Evolutionary conservation across 2,888 invertebrate genomes (phyloP).

Genomic region (Epirrhoe tristata): DNA sequence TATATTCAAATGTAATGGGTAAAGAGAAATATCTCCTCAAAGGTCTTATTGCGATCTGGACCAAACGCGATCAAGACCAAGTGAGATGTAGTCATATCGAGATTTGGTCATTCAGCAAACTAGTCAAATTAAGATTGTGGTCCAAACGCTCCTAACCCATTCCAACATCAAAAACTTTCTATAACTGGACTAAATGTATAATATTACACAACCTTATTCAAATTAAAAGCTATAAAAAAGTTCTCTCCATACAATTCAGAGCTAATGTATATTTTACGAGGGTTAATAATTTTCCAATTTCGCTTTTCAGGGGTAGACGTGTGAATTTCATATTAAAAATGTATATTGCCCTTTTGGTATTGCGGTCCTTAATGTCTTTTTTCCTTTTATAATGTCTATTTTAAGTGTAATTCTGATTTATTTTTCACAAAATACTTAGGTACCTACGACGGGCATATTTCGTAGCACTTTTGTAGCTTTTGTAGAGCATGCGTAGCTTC

Average conservation of each 20-base stretch:
- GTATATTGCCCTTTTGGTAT: conserved; percentile 19
- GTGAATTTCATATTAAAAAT: conserved; percentile 32
- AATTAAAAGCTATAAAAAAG: conserved; percentile 29
- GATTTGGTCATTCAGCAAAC: no score
- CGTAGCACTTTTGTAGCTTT: conserved; percentile 3
- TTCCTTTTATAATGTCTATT: neutral
- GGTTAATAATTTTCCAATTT: conserved; percentile 34
- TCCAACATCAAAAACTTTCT: neutral
- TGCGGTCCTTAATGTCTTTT: conserved; percentile 11
- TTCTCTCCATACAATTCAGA: conserved; percentile 21
- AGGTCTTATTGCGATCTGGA: no score
- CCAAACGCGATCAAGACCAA: no score
- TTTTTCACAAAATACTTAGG: neutral
- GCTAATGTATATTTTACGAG: conserved; percentile 36
- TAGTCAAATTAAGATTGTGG: no score
- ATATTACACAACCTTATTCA: conserved; percentile 13
- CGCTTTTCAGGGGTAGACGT: conserved; percentile 24
- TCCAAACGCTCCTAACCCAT: neutral
- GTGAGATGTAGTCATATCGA: no score
- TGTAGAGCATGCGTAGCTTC: conserved; percentile 2
- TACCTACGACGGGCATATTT: neutral
- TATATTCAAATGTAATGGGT: no score
- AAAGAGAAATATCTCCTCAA: no score
- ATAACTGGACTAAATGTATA: conserved; percentile 13
- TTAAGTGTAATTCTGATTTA: neutral